Evolutionary conservation across 2,797 vertebrate species (phyloP), one percentile per base, ranked within the genome.

Genomic region (Moxostoma hubbsi): DNA sequence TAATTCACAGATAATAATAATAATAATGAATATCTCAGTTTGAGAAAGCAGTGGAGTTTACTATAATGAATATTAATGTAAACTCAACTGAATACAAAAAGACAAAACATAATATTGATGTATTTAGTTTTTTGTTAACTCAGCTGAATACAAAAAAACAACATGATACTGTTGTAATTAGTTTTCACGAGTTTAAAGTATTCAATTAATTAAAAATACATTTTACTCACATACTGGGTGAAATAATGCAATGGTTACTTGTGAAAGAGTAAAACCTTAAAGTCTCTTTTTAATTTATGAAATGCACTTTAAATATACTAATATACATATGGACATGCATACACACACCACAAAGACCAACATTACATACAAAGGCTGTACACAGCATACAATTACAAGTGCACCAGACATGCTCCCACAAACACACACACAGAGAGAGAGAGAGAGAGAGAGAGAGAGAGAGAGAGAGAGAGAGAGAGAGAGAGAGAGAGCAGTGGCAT

Each of bases 401-500:
- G 9, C 10, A 10, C 49, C 10, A 50, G 10, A 58, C 62, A 66
- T 15, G 63, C 53, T 43, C 46, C n/a, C 62, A 73, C n/a, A 77
- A 66, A 75, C 55, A 74, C 69, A 57, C 36, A 36, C 36, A 36
- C 36, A 36, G 3, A 36, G 3, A 36, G 3, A 36, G 36, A 36
- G 36, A 36, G 36, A 36, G 3, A 36, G 3, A 36, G 3, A 36
- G 36, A 36, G 36, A 36, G 36, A 36, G 36, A 24, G 24, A 24
- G 24, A 24, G 24, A 24, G 24, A 24, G 24, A 24, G 24, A 24
- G 24, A 24, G 24, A 24, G 2, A 24, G 24, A 36, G 3, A 36
- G 36, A 36, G 36, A 36, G 36, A 36, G 46, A 73, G 57, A 79
- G 73, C 85, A 88, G 65, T 77, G 81, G 80, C 80, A 84, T 86